Evolutionary conservation across 2,113 vertebrate genomes (phyloP).

Genomic region (Marmota monax): DNA sequence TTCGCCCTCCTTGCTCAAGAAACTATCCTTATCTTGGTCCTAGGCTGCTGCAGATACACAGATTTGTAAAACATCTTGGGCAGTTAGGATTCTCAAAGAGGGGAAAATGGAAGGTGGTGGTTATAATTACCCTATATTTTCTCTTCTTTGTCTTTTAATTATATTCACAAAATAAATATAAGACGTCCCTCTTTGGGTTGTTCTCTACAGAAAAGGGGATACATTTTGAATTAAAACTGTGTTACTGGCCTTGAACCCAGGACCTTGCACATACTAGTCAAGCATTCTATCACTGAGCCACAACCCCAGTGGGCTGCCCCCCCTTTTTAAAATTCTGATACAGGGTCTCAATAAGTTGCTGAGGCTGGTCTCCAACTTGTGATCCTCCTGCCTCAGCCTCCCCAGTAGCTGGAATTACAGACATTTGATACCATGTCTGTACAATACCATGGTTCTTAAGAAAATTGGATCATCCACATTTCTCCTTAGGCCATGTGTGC

Average conservation of each 20-base stretch:
- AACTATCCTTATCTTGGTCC: constrained; percentile 31
- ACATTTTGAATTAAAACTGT: background rate
- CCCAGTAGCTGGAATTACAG: too few relatives aligned
- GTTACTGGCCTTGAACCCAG: too few relatives aligned
- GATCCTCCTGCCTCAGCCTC: too few relatives aligned
- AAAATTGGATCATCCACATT: constrained; percentile 6
- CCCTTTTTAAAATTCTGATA: too few relatives aligned
- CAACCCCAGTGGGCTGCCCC: too few relatives aligned
- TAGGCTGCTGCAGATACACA: background rate
- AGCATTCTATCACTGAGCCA: too few relatives aligned
- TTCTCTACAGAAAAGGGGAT: constrained; percentile 16
- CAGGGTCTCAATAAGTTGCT: too few relatives aligned
- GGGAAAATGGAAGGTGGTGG: background rate
- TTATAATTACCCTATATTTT: constrained; percentile 29
- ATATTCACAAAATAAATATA: background rate
- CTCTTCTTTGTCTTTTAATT: constrained; percentile 29
- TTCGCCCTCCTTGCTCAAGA: background rate
- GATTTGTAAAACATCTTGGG: constrained; percentile 40
- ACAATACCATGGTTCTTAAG: background rate
- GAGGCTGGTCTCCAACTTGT: too few relatives aligned
- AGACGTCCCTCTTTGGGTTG: background rate
- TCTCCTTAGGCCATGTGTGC: constrained; percentile 24
- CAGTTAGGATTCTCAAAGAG: constrained; percentile 31
- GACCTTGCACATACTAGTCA: too few relatives aligned
- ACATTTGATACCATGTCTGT: too few relatives aligned